Conservation (phyloP, 2,797 vertebrate genomes). For the Taenioides sp. region DNA sequence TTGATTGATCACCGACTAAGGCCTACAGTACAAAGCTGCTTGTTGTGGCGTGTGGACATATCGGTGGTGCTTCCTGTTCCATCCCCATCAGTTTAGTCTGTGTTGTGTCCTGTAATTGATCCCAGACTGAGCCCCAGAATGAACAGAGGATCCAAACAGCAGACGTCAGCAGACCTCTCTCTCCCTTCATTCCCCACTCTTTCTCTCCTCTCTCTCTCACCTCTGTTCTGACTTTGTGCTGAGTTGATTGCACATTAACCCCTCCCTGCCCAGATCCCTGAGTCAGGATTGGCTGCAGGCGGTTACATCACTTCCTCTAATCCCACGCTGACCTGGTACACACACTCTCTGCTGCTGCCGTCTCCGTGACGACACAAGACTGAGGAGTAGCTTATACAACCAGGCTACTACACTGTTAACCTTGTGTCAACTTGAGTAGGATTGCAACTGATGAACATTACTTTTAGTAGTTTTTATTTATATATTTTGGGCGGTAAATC, state of each 20-base stretch:
- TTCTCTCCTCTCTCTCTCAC: constrained; percentile 15
- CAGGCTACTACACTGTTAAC: neutral
- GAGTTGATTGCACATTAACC: constrained; percentile 65
- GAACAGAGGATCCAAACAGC: constrained; percentile 57
- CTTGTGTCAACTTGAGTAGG: neutral
- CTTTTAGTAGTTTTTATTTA: too few species aligned
- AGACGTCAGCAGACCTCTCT: constrained; percentile 66
- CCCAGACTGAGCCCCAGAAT: constrained; percentile 72
- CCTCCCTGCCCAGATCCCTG: constrained; percentile 31
- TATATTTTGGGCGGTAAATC: neutral
- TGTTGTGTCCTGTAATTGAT: constrained; percentile 76
- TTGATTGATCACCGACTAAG: too few species aligned
- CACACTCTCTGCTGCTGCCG: constrained; percentile 13
- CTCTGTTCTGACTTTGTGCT: constrained; percentile 14
- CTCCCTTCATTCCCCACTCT: constrained; percentile 11
- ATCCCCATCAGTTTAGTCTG: constrained; percentile 60
- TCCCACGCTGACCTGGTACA: constrained; percentile 47
- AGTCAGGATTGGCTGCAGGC: constrained; percentile 31
- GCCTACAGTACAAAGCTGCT: constrained; percentile 11
- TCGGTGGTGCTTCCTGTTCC: constrained; percentile 8
- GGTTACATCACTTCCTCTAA: constrained; percentile 69
- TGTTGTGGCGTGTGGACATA: constrained; percentile 23
- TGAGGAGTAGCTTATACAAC: constrained; percentile 24
- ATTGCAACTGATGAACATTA: neutral
- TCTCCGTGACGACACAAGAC: constrained; percentile 16